Evolutionary conservation across 2,888 invertebrate genomes (phyloP), one percentile per base, ranked within the genome.

Genomic region (Andrena chrysosceles): DNA sequence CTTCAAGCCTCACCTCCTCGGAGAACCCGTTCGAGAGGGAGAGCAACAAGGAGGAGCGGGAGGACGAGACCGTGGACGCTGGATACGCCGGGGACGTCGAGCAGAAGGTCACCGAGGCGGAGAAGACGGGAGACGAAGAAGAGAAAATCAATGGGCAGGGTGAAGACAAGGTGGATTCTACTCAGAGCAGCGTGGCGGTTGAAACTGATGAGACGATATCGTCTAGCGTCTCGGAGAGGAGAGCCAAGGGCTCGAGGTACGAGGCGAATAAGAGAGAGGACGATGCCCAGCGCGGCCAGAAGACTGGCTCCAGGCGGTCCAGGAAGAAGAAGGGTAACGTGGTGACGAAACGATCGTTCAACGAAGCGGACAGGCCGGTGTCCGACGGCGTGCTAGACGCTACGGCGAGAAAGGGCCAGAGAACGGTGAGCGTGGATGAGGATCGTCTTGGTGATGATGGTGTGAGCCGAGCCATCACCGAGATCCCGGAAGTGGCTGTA

Each of bases 401-500:
- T 1, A 35, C 35, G 66, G 10, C 63, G 67, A 33, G 23, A 29
- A 73, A 78, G 13, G 52, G 10, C 26, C 56, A 83, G 60, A 75
- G 78, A 73, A 81, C 79, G 81, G 75, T 81, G 77, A 82, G 75
- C 87, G 86, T 76, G 78, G 86, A 86, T 64, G 87, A 73, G 7
- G 75, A 56, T 77, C 48, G 73, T 56, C 20, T 60, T 62, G 73
- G 56, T n/a, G 77, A 72, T 56, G 54, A 62, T 59, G 71, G 49
- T 2, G 66, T 63, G 66, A 87, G 87, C 81, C 85, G 87, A 80
- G 86, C 87, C 64, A 88, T 91, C 77, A 86, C 81, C 83, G 92
- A 92, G 66, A 90, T 93, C 35, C 93, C 93, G 67, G 92, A 92
- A 64, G 93, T 92, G 81, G 67, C 81, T 52, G 87, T 89, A 56